Conservation (phyloP, 1,140 invertebrate genomes). For the Sinonovacula constricta region DNA sequence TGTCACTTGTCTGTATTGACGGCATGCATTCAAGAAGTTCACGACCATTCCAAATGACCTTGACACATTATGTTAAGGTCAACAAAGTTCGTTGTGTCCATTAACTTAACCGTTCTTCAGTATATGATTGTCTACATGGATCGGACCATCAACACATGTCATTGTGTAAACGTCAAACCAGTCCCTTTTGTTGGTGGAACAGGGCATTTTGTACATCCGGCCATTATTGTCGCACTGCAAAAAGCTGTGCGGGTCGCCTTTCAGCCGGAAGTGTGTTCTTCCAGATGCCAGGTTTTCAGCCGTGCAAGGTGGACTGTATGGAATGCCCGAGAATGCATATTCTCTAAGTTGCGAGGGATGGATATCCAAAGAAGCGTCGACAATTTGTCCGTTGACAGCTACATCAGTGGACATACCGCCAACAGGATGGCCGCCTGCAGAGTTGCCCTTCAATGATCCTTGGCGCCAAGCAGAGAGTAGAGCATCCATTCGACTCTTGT, state of each 20-base stretch:
- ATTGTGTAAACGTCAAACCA: constrained; percentile 34
- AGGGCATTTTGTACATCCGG: constrained; percentile 23
- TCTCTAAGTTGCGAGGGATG: constrained; percentile 33
- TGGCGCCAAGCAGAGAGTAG: neutral
- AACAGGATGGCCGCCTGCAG: neutral
- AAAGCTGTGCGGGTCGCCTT: constrained; percentile 19
- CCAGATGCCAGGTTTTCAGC: constrained; percentile 14
- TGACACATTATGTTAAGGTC: too few species aligned
- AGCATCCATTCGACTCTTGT: neutral
- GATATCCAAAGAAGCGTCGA: neutral
- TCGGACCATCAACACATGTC: constrained; percentile 44
- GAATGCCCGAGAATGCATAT: constrained; percentile 28
- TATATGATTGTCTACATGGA: constrained; percentile 26
- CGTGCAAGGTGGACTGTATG: constrained; percentile 36
- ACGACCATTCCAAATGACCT: too few species aligned
- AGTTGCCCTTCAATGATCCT: neutral
- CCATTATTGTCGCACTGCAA: constrained; percentile 34
- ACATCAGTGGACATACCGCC: neutral
- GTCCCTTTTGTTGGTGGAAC: constrained; percentile 10
- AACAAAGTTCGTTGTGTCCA: too few species aligned
- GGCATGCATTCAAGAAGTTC: too few species aligned
- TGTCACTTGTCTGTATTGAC: too few species aligned
- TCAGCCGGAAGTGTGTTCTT: constrained; percentile 24
- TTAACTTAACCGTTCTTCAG: too few species aligned
- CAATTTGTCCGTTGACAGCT: neutral